A percentile compares a stretch with the other conserved stretches of the same genome.
Conservation (phyloP, 2,113 vertebrate genomes). For the Nothoprocta perdicaria region DNA sequence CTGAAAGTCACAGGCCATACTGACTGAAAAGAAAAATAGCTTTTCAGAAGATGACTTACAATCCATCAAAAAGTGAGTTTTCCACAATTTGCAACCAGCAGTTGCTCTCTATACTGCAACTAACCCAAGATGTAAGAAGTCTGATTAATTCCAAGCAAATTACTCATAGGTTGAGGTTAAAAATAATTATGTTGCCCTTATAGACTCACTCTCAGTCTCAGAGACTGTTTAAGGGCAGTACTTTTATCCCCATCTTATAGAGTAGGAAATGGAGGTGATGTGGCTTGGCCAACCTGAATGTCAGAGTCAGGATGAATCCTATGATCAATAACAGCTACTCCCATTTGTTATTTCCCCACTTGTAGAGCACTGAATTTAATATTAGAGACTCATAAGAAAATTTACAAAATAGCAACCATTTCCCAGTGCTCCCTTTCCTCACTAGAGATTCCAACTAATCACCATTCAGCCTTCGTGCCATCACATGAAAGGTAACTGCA, state of each 20-base stretch:
- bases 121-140: not conserved
- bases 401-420: conserved; percentile 10
- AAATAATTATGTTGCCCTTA: conserved; percentile 25
- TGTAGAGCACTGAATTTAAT: conserved; percentile 16
- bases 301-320: conserved; percentile 3
- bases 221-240: conserved; percentile 1
- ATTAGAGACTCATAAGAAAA: conserved; percentile 9
- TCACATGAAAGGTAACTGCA: conserved; percentile 21
- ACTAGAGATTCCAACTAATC: conserved; percentile 32
- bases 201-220: not conserved
- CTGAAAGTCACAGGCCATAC: not conserved
- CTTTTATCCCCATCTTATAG: conserved; percentile 18
- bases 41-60: not conserved
- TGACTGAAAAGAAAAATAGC: conserved; percentile 1
- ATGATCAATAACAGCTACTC: not conserved
- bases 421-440: not conserved
- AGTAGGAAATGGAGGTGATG: conserved; percentile 17
- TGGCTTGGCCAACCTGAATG: not conserved
- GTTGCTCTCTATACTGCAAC: not conserved
- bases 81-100: not conserved
- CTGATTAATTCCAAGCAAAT: not conserved
- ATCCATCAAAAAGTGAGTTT: conserved; percentile 3
- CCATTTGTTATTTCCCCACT: not conserved
- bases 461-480: conserved; percentile 8
- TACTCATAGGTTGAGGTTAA: not conserved